phyloP scores from a whole-genome alignment of 2,113 vertebrate genomes.

The Pleuronectes platessa region DNA sequence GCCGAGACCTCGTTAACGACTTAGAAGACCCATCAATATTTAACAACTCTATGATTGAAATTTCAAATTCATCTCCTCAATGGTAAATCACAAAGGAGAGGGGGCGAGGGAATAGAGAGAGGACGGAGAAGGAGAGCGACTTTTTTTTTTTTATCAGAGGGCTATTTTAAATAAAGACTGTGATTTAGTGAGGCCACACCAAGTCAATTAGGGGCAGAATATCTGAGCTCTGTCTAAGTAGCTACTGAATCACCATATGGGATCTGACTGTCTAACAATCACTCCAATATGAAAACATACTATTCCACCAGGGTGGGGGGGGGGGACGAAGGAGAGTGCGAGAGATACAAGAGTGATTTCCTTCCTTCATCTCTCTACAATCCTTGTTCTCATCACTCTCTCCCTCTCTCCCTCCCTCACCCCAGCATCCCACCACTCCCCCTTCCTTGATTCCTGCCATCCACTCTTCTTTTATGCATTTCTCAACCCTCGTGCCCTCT shows the following conservation, averaged over 20 bases:
- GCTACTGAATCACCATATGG: conserved; percentile 70
- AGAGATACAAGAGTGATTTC: conserved; percentile 49
- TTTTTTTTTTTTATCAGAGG: conserved; percentile 59
- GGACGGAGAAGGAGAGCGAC: conserved; percentile 20
- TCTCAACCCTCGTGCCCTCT: conserved; percentile 70
- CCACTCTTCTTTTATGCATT: conserved; percentile 67
- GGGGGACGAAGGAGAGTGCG: neutral
- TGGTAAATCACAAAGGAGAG: conserved; percentile 77
- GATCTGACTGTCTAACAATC: conserved; percentile 70
- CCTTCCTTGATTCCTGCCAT: conserved; percentile 49
- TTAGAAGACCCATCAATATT: conserved; percentile 81
- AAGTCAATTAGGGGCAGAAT: conserved; percentile 77
- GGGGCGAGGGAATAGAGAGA: conserved; percentile 51
- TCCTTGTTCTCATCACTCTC: conserved; percentile 18
- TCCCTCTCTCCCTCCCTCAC: conserved; percentile 1
- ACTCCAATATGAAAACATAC: conserved; percentile 70
- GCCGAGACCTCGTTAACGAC: conserved; percentile 76
- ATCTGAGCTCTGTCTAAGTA: conserved; percentile 63
- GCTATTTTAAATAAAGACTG: conserved; percentile 73
- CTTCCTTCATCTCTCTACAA: conserved; percentile 28
- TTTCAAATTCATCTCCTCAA: conserved; percentile 80
- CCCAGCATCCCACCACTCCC: neutral
- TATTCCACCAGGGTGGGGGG: conserved; percentile 5
- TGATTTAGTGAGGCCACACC: conserved; percentile 73
- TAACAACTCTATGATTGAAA: conserved; percentile 81